phyloP scores from a whole-genome alignment of 2,113 vertebrate genomes.

The Stercorarius parasiticus region DNA sequence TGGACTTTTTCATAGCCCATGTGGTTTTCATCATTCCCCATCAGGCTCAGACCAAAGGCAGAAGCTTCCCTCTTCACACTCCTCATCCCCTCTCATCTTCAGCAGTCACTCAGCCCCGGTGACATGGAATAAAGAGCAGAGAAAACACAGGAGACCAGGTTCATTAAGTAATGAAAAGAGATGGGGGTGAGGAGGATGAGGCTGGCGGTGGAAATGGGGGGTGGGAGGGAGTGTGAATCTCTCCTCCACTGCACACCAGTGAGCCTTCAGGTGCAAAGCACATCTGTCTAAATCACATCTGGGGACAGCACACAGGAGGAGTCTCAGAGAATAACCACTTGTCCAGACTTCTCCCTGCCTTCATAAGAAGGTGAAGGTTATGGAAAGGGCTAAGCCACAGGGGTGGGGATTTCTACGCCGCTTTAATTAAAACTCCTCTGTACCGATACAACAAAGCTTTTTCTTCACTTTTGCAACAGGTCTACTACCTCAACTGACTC shows the following conservation, averaged over 20 bases:
- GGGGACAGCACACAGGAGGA: not conserved
- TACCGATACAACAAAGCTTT: not conserved
- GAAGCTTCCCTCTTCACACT: constrained; percentile 66
- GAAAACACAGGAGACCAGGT: constrained; percentile 53
- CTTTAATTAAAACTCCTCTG: not conserved
- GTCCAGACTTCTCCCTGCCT: not conserved
- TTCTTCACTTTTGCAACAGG: not conserved
- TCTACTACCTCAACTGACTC: not conserved
- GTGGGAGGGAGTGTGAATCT: not conserved
- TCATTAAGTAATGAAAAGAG: not conserved
- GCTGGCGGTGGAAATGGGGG: not conserved
- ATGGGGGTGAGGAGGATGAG: not conserved
- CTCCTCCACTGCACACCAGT: not conserved
- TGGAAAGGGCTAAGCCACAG: not conserved
- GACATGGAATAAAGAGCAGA: constrained; percentile 65
- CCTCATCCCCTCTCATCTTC: constrained; percentile 67
- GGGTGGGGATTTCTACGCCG: not conserved
- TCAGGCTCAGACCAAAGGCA: constrained; percentile 71
- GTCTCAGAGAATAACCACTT: not conserved
- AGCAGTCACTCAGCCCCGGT: constrained; percentile 55
- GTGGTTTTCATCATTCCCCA: constrained; percentile 73
- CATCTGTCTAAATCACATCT: not conserved
- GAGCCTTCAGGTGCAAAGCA: constrained; percentile 8
- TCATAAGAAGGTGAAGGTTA: not conserved
- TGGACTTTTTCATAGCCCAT: constrained; percentile 73